Evolutionary conservation across 2,888 invertebrate species (phyloP).

Genomic region (Petrolisthes manimaculis): DNA sequence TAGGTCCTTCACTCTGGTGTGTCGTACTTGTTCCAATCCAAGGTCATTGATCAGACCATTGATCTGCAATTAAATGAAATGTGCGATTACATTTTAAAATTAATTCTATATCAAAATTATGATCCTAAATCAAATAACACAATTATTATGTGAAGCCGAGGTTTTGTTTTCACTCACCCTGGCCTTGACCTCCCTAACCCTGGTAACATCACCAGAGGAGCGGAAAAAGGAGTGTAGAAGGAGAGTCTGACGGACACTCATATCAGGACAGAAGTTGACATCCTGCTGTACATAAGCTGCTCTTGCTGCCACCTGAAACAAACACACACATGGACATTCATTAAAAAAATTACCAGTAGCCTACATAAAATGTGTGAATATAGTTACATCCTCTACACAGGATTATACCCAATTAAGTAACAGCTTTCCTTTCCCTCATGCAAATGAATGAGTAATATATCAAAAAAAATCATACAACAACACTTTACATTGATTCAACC

Average conservation of each 20-base stretch:
- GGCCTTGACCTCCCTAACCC: constrained; percentile 81
- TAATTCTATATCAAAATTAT: too few species aligned
- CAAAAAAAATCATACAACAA: too few species aligned
- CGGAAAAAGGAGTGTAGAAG: constrained; percentile 84
- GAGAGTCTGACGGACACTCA: constrained; percentile 91
- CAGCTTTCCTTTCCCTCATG: too few species aligned
- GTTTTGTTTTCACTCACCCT: constrained; percentile 73
- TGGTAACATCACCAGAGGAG: constrained; percentile 71
- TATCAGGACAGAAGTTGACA: constrained; percentile 83
- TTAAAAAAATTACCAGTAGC: too few species aligned
- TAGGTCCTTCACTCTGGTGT: constrained; percentile 85
- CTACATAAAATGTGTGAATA: too few species aligned
- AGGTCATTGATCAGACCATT: constrained; percentile 90
- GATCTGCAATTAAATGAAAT: constrained; percentile 75
- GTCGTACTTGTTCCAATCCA: constrained; percentile 88
- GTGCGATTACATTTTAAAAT: too few species aligned
- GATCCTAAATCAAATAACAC: too few species aligned
- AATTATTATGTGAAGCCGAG: neutral
- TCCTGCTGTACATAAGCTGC: constrained; percentile 83
- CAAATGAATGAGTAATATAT: too few species aligned
- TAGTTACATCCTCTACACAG: too few species aligned
- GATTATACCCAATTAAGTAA: too few species aligned
- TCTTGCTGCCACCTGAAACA: constrained; percentile 76
- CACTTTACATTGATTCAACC: too few species aligned
- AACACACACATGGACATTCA: too few species aligned